Evolutionary conservation across 2,797 vertebrate species (phyloP).

Genomic region (Denticeps clupeoides): DNA sequence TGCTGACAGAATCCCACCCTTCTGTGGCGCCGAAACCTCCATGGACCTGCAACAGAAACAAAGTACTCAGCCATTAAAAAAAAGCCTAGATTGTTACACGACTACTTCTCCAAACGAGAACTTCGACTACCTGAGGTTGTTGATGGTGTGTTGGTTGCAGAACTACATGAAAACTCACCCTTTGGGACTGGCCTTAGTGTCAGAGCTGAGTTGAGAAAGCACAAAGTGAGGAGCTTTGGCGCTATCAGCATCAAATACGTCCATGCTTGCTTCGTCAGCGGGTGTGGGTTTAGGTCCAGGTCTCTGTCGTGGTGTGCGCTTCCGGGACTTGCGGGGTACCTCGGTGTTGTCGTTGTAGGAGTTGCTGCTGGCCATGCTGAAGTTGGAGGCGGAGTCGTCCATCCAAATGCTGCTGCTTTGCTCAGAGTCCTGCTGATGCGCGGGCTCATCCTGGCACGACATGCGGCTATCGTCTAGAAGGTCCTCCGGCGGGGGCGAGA

Average conservation of each 20-base stretch:
- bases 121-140: too few species aligned
- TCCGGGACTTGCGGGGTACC: slow-evolving; percentile 95
- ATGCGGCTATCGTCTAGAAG: slow-evolving; percentile 95
- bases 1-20: slow-evolving; percentile 76
- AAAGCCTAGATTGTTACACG: too few species aligned
- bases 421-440: slow-evolving; percentile 77
- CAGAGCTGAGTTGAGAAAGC: slow-evolving; percentile 91
- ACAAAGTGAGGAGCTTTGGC: slow-evolving; percentile 99
- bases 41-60: slow-evolving; percentile 42
- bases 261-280: slow-evolving; percentile 91
- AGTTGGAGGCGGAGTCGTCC: slow-evolving; percentile 96
- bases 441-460: slow-evolving; percentile 95
- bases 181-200: slow-evolving; percentile 81
- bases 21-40: slow-evolving; percentile 57
- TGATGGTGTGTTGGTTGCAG: too few species aligned
- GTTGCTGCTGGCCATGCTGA: slow-evolving; percentile 91
- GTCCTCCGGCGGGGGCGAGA: slow-evolving; percentile 96
- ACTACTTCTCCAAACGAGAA: too few species aligned
- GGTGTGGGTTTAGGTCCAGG: slow-evolving; percentile 83
- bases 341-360: slow-evolving; percentile 99
- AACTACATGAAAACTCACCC: too few species aligned
- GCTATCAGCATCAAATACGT: slow-evolving; percentile 98
- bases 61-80: not conserved
- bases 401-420: slow-evolving; percentile 98
- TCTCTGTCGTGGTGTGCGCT: slow-evolving; percentile 91